Evolutionary conservation across 2,888 invertebrate genomes (phyloP).

Genomic region (Tachina lurida): DNA sequence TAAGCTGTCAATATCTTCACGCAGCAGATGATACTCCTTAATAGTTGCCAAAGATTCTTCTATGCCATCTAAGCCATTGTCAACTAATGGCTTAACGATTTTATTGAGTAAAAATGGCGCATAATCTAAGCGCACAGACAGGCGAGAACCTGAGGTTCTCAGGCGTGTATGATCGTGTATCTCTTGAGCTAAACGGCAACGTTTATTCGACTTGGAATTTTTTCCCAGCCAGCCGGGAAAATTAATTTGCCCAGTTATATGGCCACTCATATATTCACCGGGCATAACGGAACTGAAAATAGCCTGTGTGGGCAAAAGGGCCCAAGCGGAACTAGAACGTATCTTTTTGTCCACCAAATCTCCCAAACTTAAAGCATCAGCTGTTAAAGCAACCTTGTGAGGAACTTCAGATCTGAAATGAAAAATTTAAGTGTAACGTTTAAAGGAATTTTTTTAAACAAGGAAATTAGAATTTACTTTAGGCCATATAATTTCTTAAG

Average conservation of each 20-base stretch:
- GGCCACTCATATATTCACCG: constrained; percentile 92
- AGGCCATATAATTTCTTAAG: too few relatives aligned
- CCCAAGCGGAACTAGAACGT: constrained; percentile 92
- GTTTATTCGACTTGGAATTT: constrained; percentile 93
- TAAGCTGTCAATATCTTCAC: constrained; percentile 96
- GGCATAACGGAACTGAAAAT: constrained; percentile 96
- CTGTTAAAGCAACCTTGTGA: constrained; percentile 89
- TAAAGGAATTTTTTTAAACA: background rate
- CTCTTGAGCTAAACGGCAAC: constrained; percentile 91
- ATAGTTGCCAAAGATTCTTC: constrained; percentile 88
- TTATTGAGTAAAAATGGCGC: constrained; percentile 89
- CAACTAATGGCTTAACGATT: constrained; percentile 90
- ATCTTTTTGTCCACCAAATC: constrained; percentile 93
- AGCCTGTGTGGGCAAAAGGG: constrained; percentile 92
- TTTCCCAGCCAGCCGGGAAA: constrained; percentile 99
- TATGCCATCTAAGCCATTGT: constrained; percentile 89
- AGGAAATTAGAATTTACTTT: too few relatives aligned
- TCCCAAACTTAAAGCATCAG: constrained; percentile 93
- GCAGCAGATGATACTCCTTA: constrained; percentile 91
- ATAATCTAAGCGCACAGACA: constrained; percentile 94
- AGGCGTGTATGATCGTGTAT: constrained; percentile 93
- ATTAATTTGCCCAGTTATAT: constrained; percentile 90
- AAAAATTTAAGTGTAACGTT: background rate
- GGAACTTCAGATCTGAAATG: constrained; percentile 84
- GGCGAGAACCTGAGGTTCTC: constrained; percentile 91